Evolutionary conservation across 2,113 vertebrate species (phyloP), one percentile per base, ranked within the genome.

Genomic region (Pseudopodoces humilis): DNA sequence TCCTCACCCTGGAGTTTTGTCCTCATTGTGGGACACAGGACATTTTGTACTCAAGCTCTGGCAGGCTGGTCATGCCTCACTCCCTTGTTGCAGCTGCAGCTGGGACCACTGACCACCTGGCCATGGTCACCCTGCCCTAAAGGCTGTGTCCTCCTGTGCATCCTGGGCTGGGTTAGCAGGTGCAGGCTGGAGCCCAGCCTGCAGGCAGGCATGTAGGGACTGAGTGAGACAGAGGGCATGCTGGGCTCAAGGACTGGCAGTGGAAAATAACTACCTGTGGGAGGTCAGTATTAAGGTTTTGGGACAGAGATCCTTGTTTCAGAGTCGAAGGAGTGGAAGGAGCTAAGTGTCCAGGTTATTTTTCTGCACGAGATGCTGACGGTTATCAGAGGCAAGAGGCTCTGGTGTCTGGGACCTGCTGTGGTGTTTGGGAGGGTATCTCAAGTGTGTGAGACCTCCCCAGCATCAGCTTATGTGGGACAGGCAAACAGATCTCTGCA

Each of bases 21-120:
- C 49, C 16, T 18, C 39, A 0, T 7, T 14, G 13, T 33, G 12
- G 15, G 19, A 8, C 35, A 31, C 9, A 6, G 41, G 49, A 28
- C 15, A 19, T 37, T 63, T 12, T 52, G 19, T 41, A 43, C 44
- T 65, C 0, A 2, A 78, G 39, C 47, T 35, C 39, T 52, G 52
- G 27, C 59, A 72, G 60, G 37, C 11, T 67, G 59, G 49, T n/a
- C 6, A 2, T 49, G n/a, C 39, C 71, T 14, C 10, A 17, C 44
- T 52, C 12, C 4, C 3, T 39, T 1, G 0, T 9, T 62, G 60
- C 19, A 74, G 37, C 46, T 60, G 63, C 3, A 14, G 16, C 47
- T 63, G 33, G 23, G 15, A n/a, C 50, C 21, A 28, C 3, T 49
- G 80, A 30, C 31, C 1, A 1, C 31, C 62, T 31, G 60, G 50